Percentiles rank a stretch among this genome's conserved stretches.
Conservation (phyloP, 2,797 vertebrate species). For the Halcyon leucocephala region DNA sequence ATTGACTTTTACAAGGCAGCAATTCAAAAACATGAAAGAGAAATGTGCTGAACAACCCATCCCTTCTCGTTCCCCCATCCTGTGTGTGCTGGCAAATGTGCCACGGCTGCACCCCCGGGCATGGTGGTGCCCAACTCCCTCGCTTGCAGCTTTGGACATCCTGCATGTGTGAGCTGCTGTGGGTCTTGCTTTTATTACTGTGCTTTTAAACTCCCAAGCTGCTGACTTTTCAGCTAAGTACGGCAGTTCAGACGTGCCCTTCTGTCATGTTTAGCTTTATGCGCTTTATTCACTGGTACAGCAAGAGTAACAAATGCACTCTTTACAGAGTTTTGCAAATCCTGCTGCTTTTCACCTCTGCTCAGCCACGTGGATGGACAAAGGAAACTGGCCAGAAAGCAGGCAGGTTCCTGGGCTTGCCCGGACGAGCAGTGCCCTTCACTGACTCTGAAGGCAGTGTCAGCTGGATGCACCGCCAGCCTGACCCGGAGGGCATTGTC, state of each 20-base stretch:
- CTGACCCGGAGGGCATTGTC: not conserved
- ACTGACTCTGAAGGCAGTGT: not conserved
- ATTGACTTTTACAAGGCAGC: conserved; percentile 47
- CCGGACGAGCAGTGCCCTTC: not conserved
- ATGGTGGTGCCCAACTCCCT: accelerated
- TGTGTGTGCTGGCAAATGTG: conserved; percentile 3
- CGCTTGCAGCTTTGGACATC: accelerated
- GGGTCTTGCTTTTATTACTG: not conserved
- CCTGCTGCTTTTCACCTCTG: not conserved
- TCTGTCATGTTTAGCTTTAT: not conserved
- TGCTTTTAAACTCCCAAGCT: not conserved
- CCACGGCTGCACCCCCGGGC: not conserved
- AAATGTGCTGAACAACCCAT: conserved; percentile 22
- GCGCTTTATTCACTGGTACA: not conserved
- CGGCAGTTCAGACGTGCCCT: not conserved
- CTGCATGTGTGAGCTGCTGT: accelerated
- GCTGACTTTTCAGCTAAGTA: not conserved
- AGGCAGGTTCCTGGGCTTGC: not conserved
- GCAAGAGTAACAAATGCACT: not conserved
- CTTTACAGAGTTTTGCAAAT: not conserved
- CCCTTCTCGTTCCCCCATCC: not conserved
- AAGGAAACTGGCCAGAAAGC: not conserved
- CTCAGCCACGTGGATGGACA: not conserved
- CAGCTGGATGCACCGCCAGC: not conserved
- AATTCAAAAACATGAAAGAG: conserved; percentile 37